Percentiles rank a stretch among this genome's conserved stretches.
Conservation (phyloP, 2,797 vertebrate species). For the Mus caroli region DNA sequence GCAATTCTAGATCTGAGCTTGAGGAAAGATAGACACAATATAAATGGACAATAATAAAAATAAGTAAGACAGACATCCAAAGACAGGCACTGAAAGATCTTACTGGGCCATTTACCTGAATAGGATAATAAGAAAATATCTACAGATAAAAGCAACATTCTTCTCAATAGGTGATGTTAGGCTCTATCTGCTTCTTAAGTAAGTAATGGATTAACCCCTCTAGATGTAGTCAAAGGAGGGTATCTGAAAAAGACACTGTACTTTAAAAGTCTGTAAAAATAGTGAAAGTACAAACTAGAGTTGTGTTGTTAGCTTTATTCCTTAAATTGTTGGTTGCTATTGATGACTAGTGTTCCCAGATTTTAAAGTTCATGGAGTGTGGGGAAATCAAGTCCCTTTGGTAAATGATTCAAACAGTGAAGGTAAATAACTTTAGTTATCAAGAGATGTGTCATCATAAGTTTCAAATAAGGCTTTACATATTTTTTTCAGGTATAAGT, state of each 20-base stretch:
- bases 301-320: neutral
- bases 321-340: neutral
- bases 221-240: neutral
- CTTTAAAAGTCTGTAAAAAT: neutral
- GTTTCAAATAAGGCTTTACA: neutral
- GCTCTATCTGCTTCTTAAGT: neutral
- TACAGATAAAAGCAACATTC: neutral
- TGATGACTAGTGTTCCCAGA: neutral
- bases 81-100: neutral
- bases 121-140: neutral
- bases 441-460: neutral
- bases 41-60: neutral
- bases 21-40: neutral
- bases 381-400: neutral
- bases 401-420: neutral
- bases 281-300: neutral
- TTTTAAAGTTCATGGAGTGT: neutral
- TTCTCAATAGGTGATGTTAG: neutral
- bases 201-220: neutral
- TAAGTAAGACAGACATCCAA: neutral
- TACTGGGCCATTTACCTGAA: neutral
- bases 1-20: neutral
- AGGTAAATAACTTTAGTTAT: neutral
- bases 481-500: neutral
- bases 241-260: neutral